Percentiles rank a stretch among this genome's conserved stretches.
phyloP scores from a whole-genome alignment of 2,113 vertebrate species.

The Spheniscus mendiculus region DNA sequence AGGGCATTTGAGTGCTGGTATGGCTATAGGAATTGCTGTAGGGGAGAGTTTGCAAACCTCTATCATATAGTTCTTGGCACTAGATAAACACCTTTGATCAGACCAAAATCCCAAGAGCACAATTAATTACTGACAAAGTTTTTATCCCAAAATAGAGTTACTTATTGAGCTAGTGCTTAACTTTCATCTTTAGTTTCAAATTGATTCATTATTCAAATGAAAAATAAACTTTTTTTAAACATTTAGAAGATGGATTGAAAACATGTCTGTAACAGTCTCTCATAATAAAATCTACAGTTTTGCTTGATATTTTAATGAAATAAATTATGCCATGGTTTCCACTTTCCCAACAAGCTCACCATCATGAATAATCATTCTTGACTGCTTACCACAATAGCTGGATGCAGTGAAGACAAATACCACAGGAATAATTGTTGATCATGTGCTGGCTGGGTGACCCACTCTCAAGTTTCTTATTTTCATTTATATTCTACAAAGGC shows the following conservation, averaged over 20 bases:
- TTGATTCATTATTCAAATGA: background rate
- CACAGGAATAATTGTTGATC: background rate
- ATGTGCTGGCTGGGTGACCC: background rate
- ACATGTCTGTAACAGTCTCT: background rate
- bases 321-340: background rate
- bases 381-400: background rate
- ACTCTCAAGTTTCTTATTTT: background rate
- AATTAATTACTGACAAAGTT: background rate
- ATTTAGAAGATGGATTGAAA: conserved; percentile 21
- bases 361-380: background rate
- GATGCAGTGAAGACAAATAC: background rate
- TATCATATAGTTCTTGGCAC: background rate
- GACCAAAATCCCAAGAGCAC: background rate
- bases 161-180: background rate
- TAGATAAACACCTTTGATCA: background rate
- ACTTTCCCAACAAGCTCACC: background rate
- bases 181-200: background rate
- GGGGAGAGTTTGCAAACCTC: background rate
- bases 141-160: conserved; percentile 1
- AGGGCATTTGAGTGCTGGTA: background rate
- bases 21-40: background rate
- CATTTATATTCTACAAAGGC: background rate
- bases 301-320: background rate
- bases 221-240: conserved; percentile 20
- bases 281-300: background rate